phyloP scores from a whole-genome alignment of 2,797 vertebrate species.

The Pseudocheirus occidentalis region DNA sequence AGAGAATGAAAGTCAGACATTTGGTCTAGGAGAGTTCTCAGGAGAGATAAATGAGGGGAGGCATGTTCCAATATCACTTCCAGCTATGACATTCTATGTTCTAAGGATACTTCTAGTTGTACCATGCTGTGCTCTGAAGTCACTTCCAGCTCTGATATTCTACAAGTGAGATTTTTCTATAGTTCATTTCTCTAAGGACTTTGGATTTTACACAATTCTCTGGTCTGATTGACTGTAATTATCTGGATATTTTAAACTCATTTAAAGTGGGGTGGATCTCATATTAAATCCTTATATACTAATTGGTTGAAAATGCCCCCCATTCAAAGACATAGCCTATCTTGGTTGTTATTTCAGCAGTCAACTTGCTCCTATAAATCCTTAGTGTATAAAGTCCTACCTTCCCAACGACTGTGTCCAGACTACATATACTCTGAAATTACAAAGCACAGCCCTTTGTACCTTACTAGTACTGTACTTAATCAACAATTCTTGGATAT shows the following conservation, averaged over 20 bases:
- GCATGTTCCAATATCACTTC: accelerated
- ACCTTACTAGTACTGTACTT: too few species aligned
- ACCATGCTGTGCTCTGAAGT: accelerated
- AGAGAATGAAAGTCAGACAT: neutral
- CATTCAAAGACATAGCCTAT: neutral
- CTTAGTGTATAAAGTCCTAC: neutral
- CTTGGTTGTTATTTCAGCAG: neutral
- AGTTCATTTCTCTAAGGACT: neutral
- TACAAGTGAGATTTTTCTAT: accelerated
- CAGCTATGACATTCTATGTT: neutral
- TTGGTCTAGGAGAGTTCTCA: neutral
- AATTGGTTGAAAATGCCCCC: neutral
- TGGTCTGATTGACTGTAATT: accelerated
- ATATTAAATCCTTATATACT: neutral
- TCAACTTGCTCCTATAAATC: neutral
- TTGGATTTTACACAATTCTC: neutral
- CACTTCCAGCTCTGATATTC: neutral
- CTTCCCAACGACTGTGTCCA: neutral
- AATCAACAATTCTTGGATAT: neutral
- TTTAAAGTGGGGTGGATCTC: neutral
- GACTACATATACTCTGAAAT: neutral
- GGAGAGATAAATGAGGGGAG: accelerated
- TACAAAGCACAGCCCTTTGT: too few species aligned
- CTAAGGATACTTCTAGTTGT: neutral
- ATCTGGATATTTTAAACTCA: neutral